phyloP scores from a whole-genome alignment of 1,140 invertebrate species.

The Mylabris phalerata region DNA sequence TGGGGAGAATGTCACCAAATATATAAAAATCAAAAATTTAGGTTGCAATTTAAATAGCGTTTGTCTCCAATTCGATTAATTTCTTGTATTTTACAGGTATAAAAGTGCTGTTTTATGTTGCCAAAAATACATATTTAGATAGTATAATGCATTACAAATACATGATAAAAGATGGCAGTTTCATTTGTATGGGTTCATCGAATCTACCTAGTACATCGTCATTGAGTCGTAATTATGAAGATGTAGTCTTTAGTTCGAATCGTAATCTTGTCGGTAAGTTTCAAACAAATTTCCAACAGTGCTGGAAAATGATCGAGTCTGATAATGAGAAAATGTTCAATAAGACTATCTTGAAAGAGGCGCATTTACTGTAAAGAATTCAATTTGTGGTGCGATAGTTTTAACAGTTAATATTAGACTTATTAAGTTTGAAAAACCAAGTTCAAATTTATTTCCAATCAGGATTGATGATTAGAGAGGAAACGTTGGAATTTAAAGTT shows the following conservation, averaged over 20 bases:
- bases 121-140: slow-evolving; percentile 1
- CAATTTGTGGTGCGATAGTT: too few relatives aligned
- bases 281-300: slow-evolving; percentile 25
- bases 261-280: slow-evolving; percentile 19
- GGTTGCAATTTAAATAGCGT: neutral
- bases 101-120: slow-evolving; percentile 8
- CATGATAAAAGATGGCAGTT: slow-evolving; percentile 29
- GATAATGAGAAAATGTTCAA: too few relatives aligned
- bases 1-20: too few relatives aligned
- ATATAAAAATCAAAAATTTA: too few relatives aligned
- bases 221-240: slow-evolving; percentile 12
- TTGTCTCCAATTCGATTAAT: neutral
- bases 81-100: slow-evolving; percentile 14
- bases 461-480: too few relatives aligned
- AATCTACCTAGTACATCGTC: slow-evolving; percentile 20
- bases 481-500: too few relatives aligned
- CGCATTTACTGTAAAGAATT: too few relatives aligned
- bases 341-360: too few relatives aligned
- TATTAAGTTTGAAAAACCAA: too few relatives aligned
- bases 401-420: too few relatives aligned
- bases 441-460: too few relatives aligned
- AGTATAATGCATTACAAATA: slow-evolving; percentile 28
- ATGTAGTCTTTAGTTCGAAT: slow-evolving; percentile 27
- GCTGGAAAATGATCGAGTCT: slow-evolving; percentile 6
- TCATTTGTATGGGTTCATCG: slow-evolving; percentile 26